phyloP scores from a whole-genome alignment of 2,113 vertebrate genomes.

The Psittacara wagleri region DNA sequence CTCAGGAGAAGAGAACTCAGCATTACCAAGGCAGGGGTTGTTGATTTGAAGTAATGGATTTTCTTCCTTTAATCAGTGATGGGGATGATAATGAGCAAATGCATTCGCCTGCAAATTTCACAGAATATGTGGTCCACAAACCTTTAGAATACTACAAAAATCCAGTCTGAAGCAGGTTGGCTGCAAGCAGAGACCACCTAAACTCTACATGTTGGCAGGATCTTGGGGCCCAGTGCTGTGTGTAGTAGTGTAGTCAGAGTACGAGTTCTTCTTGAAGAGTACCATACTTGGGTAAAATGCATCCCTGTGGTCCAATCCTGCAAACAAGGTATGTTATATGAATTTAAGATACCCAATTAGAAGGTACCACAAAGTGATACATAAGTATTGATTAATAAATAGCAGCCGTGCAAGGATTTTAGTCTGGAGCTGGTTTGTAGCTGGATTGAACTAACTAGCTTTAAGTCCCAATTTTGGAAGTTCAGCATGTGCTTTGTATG shows the following conservation, averaged over 20 bases:
- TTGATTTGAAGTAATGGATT: background rate
- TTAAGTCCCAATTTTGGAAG: accelerated
- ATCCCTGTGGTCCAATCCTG: background rate
- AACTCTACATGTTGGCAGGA: background rate
- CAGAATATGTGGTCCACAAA: background rate
- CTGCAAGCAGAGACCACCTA: background rate
- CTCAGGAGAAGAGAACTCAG: background rate
- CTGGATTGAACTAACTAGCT: background rate
- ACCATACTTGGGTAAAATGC: background rate
- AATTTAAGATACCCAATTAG: background rate
- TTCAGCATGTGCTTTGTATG: background rate
- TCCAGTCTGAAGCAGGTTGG: accelerated
- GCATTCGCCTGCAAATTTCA: background rate
- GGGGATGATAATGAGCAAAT: background rate
- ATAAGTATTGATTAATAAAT: background rate
- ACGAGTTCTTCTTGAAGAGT: background rate
- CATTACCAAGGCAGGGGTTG: background rate
- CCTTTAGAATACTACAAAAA: background rate
- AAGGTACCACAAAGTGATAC: background rate
- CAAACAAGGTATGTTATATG: background rate
- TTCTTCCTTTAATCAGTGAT: background rate
- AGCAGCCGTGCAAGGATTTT: background rate
- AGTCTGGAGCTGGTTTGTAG: background rate
- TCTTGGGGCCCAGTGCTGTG: accelerated
- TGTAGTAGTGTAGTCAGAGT: too few relatives aligned